Base-by-base conservation (phyloP, 2,888 invertebrate species). In the Hyppa rectilinea region DNA sequence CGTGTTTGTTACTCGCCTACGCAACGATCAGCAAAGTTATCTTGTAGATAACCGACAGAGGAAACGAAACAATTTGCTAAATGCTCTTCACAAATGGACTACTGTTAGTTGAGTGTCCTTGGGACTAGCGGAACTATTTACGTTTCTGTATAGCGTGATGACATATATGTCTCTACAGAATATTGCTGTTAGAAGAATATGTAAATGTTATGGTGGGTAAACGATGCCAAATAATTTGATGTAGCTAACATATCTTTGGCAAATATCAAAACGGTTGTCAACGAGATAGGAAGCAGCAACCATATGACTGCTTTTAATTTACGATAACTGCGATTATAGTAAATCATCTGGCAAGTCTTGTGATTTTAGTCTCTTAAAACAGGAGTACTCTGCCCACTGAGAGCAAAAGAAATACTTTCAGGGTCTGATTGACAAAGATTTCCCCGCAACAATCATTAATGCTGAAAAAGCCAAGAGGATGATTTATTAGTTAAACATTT, bases 21-120 rank as follows among this genome's bases (percentile, higher is more conserved):
- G 63, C 10, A 49, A 50, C 72, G 63, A 34, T 55, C 40, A 71
- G 43, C 29, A 5, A 45, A 31, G 55, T 40, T 80, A 74, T 77
- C 67, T 12, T 49, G 26, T 34, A 50, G 49, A 55, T 80, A 80
- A 40, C 53, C 59, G 50, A 10, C 53, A 63, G 50, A 10, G 29
- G 45, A 55, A 59, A 55, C 45, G 67, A 80, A 80, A 74, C 75
- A 63, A 80, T 80, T 80, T 47, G 45, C 75, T 58, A 34, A 78
- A 77, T 59, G 80, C 14, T 62, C n/a, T 36, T 47, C 53, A 50
- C 59, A 55, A 67, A 63, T 71, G 47, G 43, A 38, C 12, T 43
- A 47, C 29, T 62, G 38, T 62, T 55, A 73, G 38, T 58, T 47
- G 70, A 31, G 14, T 7, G 40, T 10, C n/a, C 36, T 29, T 26